These are phyloP conservation scores for Laspeyria flexula DNA, from an alignment of 2,888 invertebrate genomes.

Conservation along the genomic window DNA sequence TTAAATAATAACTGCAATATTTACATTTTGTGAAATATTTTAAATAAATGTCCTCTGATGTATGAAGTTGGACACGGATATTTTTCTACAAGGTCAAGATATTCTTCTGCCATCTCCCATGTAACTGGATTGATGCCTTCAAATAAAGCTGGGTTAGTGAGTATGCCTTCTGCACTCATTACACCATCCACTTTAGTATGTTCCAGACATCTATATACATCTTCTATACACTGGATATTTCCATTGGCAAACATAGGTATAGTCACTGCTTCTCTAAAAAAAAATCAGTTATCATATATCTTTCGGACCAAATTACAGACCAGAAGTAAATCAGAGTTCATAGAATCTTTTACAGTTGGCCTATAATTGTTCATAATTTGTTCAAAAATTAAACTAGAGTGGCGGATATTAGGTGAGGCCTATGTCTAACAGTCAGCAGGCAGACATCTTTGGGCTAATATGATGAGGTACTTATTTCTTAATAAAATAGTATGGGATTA, in stretches of 20 bases:
- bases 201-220: slow-evolving; percentile 93
- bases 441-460: too few species aligned
- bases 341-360: too few species aligned
- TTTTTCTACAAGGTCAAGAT: slow-evolving; percentile 91
- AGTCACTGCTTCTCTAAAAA: slow-evolving; percentile 90
- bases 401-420: too few species aligned
- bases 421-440: too few species aligned
- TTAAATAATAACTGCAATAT: too few species aligned
- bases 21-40: slow-evolving; percentile 97
- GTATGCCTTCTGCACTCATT: slow-evolving; percentile 97
- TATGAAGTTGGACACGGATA: slow-evolving; percentile 96
- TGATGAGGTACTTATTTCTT: too few species aligned
- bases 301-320: too few species aligned
- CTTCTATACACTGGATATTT: slow-evolving; percentile 96
- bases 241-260: slow-evolving; percentile 99
- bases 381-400: too few species aligned
- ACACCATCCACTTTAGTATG: slow-evolving; percentile 95
- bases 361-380: too few species aligned
- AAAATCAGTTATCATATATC: neutral
- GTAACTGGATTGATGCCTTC: slow-evolving; percentile 91
- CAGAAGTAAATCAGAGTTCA: too few species aligned
- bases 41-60: slow-evolving; percentile 97
- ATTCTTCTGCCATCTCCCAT: slow-evolving; percentile 96
- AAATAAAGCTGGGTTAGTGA: slow-evolving; percentile 99
- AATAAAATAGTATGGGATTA: too few species aligned